Percentiles rank a stretch among this genome's conserved stretches.
phyloP scores from a whole-genome alignment of 35 echinoderm and acorn worm species.

The Apostichopus californicus region DNA sequence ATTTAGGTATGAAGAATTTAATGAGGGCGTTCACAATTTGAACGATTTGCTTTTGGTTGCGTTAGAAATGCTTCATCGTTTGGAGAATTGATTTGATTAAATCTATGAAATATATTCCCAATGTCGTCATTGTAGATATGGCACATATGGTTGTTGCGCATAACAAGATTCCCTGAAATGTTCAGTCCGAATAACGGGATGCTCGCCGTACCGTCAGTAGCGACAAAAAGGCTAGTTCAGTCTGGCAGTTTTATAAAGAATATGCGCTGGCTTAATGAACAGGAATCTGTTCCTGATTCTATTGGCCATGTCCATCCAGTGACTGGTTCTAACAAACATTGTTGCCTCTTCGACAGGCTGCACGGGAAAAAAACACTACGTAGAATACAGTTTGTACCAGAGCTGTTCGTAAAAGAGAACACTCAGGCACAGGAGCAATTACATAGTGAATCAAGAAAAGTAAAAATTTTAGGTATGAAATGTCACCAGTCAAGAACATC shows the following conservation, averaged over 20 bases:
- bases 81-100: slow-evolving; percentile 10
- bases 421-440: slow-evolving; percentile 42
- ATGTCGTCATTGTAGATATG: slow-evolving; percentile 19
- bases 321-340: background rate
- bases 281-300: background rate
- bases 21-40: slow-evolving; percentile 19
- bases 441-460: slow-evolving; percentile 19
- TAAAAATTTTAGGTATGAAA: slow-evolving; percentile 3
- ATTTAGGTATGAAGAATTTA: slow-evolving; percentile 33
- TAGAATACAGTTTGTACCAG: slow-evolving; percentile 8
- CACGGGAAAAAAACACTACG: slow-evolving; percentile 16
- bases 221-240: background rate
- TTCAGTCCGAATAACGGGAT: slow-evolving; percentile 55
- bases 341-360: slow-evolving; percentile 26
- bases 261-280: slow-evolving; percentile 21
- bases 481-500: slow-evolving; percentile 18
- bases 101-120: slow-evolving; percentile 11
- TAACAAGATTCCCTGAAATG: background rate
- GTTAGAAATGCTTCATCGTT: slow-evolving; percentile 3
- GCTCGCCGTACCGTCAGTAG: background rate
- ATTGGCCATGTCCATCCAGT: background rate
- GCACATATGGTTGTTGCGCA: slow-evolving; percentile 6
- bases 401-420: slow-evolving; percentile 13
- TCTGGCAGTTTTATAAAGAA: background rate
- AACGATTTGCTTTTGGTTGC: background rate